Percentiles rank a stretch among this genome's conserved stretches.
Evolutionary conservation across 2,888 invertebrate genomes (phyloP).

Genomic region (Cryptocephalus primarius): DNA sequence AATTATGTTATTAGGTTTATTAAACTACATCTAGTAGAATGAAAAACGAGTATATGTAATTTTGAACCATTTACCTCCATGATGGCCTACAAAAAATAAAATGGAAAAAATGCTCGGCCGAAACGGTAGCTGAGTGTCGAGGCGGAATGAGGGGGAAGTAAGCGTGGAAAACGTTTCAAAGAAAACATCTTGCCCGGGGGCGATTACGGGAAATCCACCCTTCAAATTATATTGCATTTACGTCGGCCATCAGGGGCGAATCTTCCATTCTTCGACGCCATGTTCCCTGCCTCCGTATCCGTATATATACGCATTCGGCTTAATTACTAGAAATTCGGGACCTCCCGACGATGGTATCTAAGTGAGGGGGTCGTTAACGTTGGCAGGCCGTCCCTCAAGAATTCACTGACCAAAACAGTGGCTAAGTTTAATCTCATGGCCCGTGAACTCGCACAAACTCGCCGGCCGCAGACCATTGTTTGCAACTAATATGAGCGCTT

Average conservation of each 20-base stretch:
- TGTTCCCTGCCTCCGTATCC: not conserved
- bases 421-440: constrained; percentile 26
- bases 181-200: too few species aligned
- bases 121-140: too few species aligned
- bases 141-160: too few species aligned
- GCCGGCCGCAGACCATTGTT: constrained; percentile 24
- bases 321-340: constrained; percentile 16
- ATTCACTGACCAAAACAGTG: constrained; percentile 18
- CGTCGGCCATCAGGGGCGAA: not conserved
- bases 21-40: too few species aligned
- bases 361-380: constrained; percentile 13
- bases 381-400: constrained; percentile 20
- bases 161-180: too few species aligned
- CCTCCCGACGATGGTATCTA: constrained; percentile 14
- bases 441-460: constrained; percentile 24
- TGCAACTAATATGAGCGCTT: constrained; percentile 22
- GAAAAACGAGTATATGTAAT: too few species aligned
- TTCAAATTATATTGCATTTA: not conserved
- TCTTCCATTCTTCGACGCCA: not conserved
- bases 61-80: too few species aligned
- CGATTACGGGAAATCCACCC: too few species aligned
- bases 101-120: too few species aligned
- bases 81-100: too few species aligned
- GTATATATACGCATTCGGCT: constrained; percentile 6
- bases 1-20: too few species aligned